Percentiles rank a stretch among this genome's conserved stretches.
phyloP scores from a whole-genome alignment of 2,113 vertebrate genomes.

The Ailuropoda melanoleuca region DNA sequence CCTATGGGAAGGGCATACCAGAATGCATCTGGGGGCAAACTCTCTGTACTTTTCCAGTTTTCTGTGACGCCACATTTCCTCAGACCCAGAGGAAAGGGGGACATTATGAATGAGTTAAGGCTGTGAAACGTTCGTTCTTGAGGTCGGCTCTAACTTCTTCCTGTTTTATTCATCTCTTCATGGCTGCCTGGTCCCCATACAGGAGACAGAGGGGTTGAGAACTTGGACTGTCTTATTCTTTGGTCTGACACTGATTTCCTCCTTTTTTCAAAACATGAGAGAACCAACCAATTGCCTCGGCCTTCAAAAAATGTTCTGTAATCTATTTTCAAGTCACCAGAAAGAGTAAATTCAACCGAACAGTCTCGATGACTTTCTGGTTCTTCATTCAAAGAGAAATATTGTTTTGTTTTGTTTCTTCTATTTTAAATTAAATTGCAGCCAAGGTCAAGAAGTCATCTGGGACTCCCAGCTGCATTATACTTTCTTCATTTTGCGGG shows the following conservation, averaged over 20 bases:
- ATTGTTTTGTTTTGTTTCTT: neutral
- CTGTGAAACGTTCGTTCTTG: neutral
- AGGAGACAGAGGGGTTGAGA: neutral
- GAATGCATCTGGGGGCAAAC: neutral
- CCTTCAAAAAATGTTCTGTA: neutral
- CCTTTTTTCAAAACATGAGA: neutral
- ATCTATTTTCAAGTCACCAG: neutral
- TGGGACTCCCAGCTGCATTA: conserved; percentile 48
- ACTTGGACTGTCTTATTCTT: neutral
- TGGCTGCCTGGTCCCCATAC: neutral
- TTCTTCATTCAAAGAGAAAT: neutral
- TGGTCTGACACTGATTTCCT: neutral
- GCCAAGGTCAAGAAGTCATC: conserved; percentile 66
- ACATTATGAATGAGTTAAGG: neutral
- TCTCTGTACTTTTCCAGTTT: neutral
- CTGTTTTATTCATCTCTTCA: neutral
- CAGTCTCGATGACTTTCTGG: neutral
- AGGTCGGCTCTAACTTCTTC: neutral
- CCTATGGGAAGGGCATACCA: neutral
- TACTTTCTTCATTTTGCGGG: conserved; percentile 55
- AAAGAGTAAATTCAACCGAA: neutral
- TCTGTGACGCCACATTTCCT: neutral
- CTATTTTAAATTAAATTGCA: conserved; percentile 25
- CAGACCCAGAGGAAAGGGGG: neutral
- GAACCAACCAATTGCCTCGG: neutral